Percentiles rank a stretch among this genome's conserved stretches.
Conservation (phyloP, 2,888 invertebrate genomes). For the Scaptomyza parva region DNA sequence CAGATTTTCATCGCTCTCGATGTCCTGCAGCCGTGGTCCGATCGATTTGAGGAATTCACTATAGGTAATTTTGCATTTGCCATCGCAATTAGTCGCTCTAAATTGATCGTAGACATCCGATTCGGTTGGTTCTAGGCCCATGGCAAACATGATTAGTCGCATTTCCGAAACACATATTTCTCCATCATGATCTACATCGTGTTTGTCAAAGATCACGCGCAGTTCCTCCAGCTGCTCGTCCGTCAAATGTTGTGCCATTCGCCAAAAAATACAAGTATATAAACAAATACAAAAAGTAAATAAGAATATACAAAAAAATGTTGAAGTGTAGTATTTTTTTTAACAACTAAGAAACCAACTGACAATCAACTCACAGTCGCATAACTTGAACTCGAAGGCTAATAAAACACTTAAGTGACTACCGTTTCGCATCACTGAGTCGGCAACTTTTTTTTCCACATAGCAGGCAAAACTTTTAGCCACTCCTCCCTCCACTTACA, state of each 20-base stretch:
- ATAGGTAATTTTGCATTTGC: conserved; percentile 95
- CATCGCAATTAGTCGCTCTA: conserved; percentile 93
- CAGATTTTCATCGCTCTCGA: conserved; percentile 98
- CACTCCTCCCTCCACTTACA: neutral
- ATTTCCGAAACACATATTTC: conserved; percentile 98
- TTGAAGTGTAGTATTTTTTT: conserved; percentile 3
- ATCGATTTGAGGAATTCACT: conserved; percentile 99
- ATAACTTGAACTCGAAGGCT: conserved; percentile 52
- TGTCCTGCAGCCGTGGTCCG: conserved; percentile 99
- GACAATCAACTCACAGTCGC: conserved; percentile 61
- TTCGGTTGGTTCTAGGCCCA: conserved; percentile 99
- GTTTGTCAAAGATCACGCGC: conserved; percentile 99
- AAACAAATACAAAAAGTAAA: conserved; percentile 6
- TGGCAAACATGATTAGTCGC: conserved; percentile 98
- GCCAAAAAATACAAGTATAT: neutral
- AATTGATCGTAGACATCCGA: conserved; percentile 99
- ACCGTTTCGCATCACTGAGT: conserved; percentile 59
- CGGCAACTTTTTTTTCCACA: conserved; percentile 47
- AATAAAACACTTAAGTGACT: conserved; percentile 76
- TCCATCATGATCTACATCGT: conserved; percentile 99
- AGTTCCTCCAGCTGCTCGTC: conserved; percentile 99
- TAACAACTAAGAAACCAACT: conserved; percentile 38
- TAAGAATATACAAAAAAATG: conserved; percentile 10
- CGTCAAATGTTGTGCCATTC: conserved; percentile 88
- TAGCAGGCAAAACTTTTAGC: conserved; percentile 38